phyloP scores from a whole-genome alignment of 2,888 invertebrate species.

The Deroplatys truncata region DNA sequence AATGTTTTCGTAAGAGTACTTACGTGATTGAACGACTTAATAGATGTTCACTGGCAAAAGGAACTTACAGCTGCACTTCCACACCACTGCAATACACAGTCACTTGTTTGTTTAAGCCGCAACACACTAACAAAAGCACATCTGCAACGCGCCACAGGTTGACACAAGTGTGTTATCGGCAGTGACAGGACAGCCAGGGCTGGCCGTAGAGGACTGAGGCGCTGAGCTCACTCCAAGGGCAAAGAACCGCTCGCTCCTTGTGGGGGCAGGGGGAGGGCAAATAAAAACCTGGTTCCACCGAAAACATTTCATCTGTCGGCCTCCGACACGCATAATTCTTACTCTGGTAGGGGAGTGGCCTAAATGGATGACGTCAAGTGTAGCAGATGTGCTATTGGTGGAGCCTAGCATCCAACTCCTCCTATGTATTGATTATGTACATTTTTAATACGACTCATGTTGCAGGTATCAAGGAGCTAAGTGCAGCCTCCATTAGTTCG shows the following conservation, averaged over 20 bases:
- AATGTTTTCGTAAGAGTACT: neutral
- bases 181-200: neutral
- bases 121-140: neutral
- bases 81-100: neutral
- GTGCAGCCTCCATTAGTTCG: neutral
- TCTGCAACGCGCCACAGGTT: neutral
- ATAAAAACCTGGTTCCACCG: neutral
- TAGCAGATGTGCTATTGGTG: neutral
- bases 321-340: neutral
- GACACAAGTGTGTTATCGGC: neutral
- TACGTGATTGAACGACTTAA: neutral
- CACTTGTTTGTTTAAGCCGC: neutral
- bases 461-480: neutral
- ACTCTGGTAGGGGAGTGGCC: neutral
- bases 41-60: neutral
- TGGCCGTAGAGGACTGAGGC: neutral
- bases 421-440: slow-evolving; percentile 4
- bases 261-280: neutral
- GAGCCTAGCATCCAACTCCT: neutral
- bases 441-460: slow-evolving; percentile 6
- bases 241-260: neutral
- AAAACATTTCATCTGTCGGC: neutral
- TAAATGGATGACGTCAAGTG: neutral
- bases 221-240: neutral
- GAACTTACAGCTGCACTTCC: neutral